Conservation (phyloP, 2,113 vertebrate species). For the Pseudopipra pipra region DNA sequence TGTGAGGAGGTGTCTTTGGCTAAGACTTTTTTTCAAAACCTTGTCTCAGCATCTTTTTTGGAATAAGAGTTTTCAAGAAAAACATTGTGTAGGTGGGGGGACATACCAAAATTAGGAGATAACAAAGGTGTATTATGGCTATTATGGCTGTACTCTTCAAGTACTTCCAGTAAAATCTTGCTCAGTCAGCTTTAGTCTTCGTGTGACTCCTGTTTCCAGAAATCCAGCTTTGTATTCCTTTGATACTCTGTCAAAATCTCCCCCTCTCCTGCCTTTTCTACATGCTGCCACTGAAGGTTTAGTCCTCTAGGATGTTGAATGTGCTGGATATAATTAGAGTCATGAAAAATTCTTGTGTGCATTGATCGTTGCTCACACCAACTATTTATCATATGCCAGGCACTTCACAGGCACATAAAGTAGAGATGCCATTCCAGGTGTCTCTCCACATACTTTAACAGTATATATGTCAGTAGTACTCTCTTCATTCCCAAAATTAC, state of each 20-base stretch:
- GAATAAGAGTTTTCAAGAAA: background rate
- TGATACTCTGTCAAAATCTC: constrained; percentile 3
- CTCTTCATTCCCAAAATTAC: background rate
- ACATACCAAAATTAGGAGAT: background rate
- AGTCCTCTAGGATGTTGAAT: background rate
- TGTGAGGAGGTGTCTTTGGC: background rate
- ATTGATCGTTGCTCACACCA: background rate
- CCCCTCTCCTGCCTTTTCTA: background rate
- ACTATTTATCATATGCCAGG: background rate
- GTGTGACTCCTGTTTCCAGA: background rate
- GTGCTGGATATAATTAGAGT: background rate
- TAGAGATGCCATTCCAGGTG: background rate
- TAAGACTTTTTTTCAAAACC: background rate
- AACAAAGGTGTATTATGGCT: background rate
- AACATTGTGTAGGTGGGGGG: background rate
- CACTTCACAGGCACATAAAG: background rate
- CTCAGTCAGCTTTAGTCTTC: background rate
- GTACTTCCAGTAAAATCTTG: background rate
- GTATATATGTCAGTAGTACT: background rate
- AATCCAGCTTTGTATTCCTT: background rate
- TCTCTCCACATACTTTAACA: background rate
- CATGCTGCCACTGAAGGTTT: background rate
- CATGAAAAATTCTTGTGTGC: background rate
- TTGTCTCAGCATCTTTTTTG: background rate
- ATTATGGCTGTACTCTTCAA: background rate